phyloP scores from a whole-genome alignment of 2,797 vertebrate genomes.

The Channa striata region DNA sequence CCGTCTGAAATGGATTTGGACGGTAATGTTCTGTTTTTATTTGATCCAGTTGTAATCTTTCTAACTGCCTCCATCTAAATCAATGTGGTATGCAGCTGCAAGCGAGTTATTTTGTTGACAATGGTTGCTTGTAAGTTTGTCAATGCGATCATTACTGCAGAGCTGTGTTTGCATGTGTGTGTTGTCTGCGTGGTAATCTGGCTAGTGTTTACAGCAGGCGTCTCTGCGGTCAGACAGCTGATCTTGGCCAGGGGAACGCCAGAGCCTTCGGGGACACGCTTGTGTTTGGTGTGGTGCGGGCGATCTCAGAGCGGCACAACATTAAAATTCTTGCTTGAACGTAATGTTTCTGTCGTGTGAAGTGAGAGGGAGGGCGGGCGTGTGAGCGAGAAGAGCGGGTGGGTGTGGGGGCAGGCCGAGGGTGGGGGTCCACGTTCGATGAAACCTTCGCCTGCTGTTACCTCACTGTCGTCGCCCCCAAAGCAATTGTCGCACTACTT shows the following conservation, averaged over 20 bases:
- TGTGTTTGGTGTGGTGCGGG: slow-evolving; percentile 67
- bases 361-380: slow-evolving; percentile 35
- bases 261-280: slow-evolving; percentile 59
- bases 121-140: slow-evolving; percentile 68
- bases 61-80: slow-evolving; percentile 58
- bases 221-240: slow-evolving; percentile 78
- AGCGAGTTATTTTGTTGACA: slow-evolving; percentile 69
- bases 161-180: slow-evolving; percentile 43
- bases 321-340: slow-evolving; percentile 69
- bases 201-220: slow-evolving; percentile 73
- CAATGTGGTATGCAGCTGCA: slow-evolving; percentile 65
- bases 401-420: background rate
- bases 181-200: slow-evolving; percentile 75
- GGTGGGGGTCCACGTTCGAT: slow-evolving; percentile 44
- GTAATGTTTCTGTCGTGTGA: slow-evolving; percentile 59
- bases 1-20: slow-evolving; percentile 68
- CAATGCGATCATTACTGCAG: slow-evolving; percentile 50
- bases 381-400: slow-evolving; percentile 14
- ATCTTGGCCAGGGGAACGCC: slow-evolving; percentile 75
- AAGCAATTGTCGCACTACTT: slow-evolving; percentile 64
- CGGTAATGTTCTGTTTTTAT: slow-evolving; percentile 67
- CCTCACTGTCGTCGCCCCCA: slow-evolving; percentile 50
- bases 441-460: slow-evolving; percentile 49
- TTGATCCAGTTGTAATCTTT: slow-evolving; percentile 70
- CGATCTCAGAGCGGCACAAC: slow-evolving; percentile 66